Percentiles rank a stretch among this genome's conserved stretches.
Conservation (phyloP, 1,140 invertebrate species). For the Pemphigus obesinymphae region DNA sequence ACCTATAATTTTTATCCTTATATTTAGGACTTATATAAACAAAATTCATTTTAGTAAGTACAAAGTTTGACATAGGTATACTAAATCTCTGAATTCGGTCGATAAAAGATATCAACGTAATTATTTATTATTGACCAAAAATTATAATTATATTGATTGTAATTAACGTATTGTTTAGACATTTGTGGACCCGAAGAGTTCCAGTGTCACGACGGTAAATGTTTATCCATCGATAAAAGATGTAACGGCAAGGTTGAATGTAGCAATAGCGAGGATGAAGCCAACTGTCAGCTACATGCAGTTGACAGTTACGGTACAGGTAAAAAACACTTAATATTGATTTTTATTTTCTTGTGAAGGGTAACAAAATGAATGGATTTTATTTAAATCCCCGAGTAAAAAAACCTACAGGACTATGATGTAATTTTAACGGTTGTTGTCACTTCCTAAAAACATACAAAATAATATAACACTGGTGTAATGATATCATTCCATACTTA, state of each 20-base stretch:
- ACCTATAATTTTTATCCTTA: too few relatives aligned
- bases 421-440: neutral
- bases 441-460: neutral
- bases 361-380: neutral
- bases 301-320: neutral
- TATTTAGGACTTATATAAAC: too few relatives aligned
- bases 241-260: constrained; percentile 51
- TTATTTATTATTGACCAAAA: too few relatives aligned
- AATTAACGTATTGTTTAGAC: neutral
- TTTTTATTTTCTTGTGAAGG: neutral
- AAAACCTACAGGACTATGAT: neutral
- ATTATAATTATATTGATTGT: too few relatives aligned
- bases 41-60: too few relatives aligned
- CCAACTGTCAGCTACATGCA: constrained; percentile 6
- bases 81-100: too few relatives aligned
- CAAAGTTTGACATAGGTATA: too few relatives aligned
- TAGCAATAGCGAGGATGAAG: constrained; percentile 50
- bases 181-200: constrained; percentile 55
- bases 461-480: neutral
- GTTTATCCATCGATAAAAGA: constrained; percentile 45
- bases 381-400: neutral
- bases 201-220: constrained; percentile 47
- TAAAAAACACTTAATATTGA: neutral
- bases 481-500: neutral
- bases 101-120: too few relatives aligned